A percentile compares a stretch with the other conserved stretches of the same genome.
Evolutionary conservation across 1,140 invertebrate genomes (phyloP).

Genomic region (Trichonephila inaurata): DNA sequence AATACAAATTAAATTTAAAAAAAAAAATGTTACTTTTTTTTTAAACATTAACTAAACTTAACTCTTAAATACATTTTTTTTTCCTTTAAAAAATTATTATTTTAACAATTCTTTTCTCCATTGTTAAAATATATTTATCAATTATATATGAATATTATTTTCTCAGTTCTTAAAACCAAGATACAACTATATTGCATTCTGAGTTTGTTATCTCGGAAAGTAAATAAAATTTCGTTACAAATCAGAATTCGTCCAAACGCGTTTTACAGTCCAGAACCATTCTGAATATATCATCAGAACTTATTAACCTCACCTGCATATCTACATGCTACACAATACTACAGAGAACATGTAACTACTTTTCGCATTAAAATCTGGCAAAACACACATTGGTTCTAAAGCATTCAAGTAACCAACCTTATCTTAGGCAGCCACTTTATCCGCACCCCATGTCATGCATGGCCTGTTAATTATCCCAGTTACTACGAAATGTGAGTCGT

Average conservation of each 20-base stretch:
- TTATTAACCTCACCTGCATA: neutral
- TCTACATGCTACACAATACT: neutral
- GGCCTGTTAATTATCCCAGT: constrained; percentile 58
- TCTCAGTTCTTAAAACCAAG: neutral
- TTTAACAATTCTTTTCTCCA: no score
- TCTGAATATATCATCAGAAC: constrained; percentile 1
- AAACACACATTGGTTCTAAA: constrained; percentile 11
- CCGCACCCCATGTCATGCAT: neutral
- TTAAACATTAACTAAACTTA: no score
- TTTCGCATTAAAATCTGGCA: neutral
- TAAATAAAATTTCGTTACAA: neutral
- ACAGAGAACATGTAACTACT: neutral
- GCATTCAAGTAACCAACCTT: constrained; percentile 28
- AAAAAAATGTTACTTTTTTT: no score
- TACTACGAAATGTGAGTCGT: constrained; percentile 14
- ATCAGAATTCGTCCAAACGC: neutral
- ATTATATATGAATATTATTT: no score
- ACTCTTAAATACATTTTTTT: no score
- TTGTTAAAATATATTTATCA: no score
- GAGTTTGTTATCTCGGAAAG: neutral
- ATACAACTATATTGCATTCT: neutral
- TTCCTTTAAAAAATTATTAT: no score
- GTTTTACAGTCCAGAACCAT: neutral
- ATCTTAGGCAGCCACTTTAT: constrained; percentile 41
- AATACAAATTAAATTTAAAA: no score